Evolutionary conservation across 35 echinoderm and acorn worm species (phyloP), one percentile per base, ranked within the genome.

Genomic region (Lytechinus variegatus): DNA sequence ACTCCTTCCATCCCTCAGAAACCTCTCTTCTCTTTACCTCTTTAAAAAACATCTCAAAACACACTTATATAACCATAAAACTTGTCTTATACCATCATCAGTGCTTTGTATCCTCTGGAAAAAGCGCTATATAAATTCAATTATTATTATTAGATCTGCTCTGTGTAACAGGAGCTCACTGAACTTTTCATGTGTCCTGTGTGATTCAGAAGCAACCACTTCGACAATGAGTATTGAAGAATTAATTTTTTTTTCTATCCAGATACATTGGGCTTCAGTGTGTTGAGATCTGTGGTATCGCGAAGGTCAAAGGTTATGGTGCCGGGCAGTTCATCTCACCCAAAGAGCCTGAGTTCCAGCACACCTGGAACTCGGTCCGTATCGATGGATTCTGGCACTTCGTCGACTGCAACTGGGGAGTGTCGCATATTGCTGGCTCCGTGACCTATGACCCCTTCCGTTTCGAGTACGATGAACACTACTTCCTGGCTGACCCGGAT

Each of bases 351-450:
- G 10, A 91, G 27, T 97, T 96, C 96, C 95, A 94, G 21, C 98
- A 99, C 95, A 99, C 98, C 2, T 99, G 98, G 98, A 99, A 99
- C 94, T 97, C 98, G 4, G 96, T 99, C 89, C 89, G 98, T 10
- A 99, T 99, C 53, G 98, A 99, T 87, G 96, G 97, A 86, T 98
- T 97, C 96, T 99, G 98, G 98, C 98, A 99, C 93, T 99, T 99
- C 93, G 29, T 99, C 11, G 98, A 99, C 89, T 99, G 98, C 93
- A 99, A 99, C 92, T 99, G 98, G 98, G 98, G 98, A 1, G 98
- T 99, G 86, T 99, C 98, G 11, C 97, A 99, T 86, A 99, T 99
- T 60, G 89, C 92, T 56, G 97, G 95, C 9, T 98, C 98, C 10
- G 95, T 96, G 94, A 95, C 98, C 54, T 99, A 97, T 95, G 98